phyloP scores from a whole-genome alignment of 35 echinoderm and acorn worm genomes.

The Ptychodera flava region DNA sequence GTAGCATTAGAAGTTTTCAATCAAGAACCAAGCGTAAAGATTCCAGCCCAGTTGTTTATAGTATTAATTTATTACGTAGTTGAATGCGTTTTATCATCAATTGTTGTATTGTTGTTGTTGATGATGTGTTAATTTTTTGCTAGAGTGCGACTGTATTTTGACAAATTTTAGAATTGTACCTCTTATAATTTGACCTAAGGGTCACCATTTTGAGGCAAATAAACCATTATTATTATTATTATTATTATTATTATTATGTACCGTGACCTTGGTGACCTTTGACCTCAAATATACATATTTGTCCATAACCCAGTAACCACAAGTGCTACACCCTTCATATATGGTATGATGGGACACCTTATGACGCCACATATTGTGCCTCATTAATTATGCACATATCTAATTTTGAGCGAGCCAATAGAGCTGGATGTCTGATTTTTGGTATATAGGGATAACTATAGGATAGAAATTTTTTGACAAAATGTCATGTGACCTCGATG shows the following conservation, averaged over 20 bases:
- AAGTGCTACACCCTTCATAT: too few species aligned
- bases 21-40: background rate
- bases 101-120: background rate
- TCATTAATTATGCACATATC: too few species aligned
- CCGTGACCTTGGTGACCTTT: too few species aligned
- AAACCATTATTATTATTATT: background rate
- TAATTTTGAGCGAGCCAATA: too few species aligned
- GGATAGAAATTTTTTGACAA: too few species aligned
- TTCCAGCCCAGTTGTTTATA: background rate
- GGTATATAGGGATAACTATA: too few species aligned
- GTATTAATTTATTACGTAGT: background rate
- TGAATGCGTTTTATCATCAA: background rate
- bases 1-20: background rate
- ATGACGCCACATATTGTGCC: too few species aligned
- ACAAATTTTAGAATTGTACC: background rate
- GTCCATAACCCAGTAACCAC: too few species aligned
- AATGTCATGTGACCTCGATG: too few species aligned
- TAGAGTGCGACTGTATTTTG: background rate
- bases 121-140: background rate
- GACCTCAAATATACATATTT: too few species aligned
- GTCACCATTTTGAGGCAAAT: background rate
- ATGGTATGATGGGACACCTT: too few species aligned
- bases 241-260: constrained; percentile 3
- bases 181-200: background rate
- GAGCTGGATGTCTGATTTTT: too few species aligned